Percentiles rank a stretch among this genome's conserved stretches.
These are phyloP conservation scores for Frankliniella fusca DNA, from an alignment of 2,888 invertebrate species.

Conservation along the genomic window DNA sequence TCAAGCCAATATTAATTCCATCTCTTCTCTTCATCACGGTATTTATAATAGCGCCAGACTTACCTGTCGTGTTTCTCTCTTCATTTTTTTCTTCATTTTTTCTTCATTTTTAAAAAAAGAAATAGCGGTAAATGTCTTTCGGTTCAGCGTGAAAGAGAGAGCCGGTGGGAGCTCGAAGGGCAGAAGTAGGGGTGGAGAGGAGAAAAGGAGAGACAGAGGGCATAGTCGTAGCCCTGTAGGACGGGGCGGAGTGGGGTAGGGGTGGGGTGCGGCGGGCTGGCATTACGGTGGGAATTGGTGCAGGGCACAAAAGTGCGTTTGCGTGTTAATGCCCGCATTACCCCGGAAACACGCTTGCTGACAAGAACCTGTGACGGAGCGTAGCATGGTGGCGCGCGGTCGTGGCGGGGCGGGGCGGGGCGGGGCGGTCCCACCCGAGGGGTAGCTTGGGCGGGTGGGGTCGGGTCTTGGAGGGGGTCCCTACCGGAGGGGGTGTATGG, in stretches of 20 bases:
- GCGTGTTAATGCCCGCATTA: slow-evolving; percentile 24
- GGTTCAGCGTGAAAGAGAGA: not conserved
- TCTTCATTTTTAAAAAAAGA: not conserved
- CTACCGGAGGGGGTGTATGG: not conserved
- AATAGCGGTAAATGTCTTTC: not conserved
- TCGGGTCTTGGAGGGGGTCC: not conserved
- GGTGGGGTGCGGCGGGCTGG: not conserved
- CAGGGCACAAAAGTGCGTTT: slow-evolving; percentile 24
- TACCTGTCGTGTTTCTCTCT: too few species aligned
- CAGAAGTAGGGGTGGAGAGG: not conserved
- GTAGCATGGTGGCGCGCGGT: not conserved
- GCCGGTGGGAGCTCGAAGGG: not conserved
- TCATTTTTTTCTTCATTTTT: too few species aligned
- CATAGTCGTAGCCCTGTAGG: not conserved
- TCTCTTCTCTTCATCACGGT: too few species aligned
- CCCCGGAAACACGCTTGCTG: slow-evolving; percentile 11
- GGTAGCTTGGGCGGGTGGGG: not conserved
- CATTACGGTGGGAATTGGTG: slow-evolving; percentile 20
- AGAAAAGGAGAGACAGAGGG: not conserved
- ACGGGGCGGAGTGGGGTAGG: not conserved
- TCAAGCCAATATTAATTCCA: too few species aligned
- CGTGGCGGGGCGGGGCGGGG: not conserved
- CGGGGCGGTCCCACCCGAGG: not conserved
- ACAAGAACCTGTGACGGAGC: slow-evolving; percentile 16
- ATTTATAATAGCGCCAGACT: too few species aligned